Conservation (phyloP, 2,888 invertebrate species). For the Prionchulus punctatus region DNA sequence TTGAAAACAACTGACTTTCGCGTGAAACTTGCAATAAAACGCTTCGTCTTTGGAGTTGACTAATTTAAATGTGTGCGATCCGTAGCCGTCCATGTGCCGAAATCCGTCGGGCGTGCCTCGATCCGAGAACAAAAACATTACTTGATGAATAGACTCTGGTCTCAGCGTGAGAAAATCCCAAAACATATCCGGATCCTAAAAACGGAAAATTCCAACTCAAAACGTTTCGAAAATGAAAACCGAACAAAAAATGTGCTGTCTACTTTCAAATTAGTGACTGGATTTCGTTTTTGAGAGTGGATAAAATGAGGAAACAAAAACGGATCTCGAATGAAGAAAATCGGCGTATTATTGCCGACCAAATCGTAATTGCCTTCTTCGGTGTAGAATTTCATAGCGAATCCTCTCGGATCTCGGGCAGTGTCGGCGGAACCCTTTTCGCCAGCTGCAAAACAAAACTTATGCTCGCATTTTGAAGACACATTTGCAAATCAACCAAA, state of each 20-base stretch:
- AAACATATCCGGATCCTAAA: constrained; percentile 23
- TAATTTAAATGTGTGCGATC: constrained; percentile 29
- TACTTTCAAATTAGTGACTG: constrained; percentile 56
- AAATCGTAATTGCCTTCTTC: constrained; percentile 43
- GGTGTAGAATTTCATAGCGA: constrained; percentile 41
- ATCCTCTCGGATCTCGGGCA: constrained; percentile 40
- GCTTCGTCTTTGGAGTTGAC: constrained; percentile 23
- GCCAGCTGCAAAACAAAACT: constrained; percentile 33
- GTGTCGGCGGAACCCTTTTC: constrained; percentile 41
- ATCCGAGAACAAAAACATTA: constrained; percentile 13
- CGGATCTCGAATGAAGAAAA: constrained; percentile 42
- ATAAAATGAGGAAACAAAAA: constrained; percentile 73
- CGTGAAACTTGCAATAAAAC: constrained; percentile 29
- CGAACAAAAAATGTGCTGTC: no score
- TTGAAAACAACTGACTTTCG: constrained; percentile 19
- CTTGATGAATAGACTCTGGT: constrained; percentile 26
- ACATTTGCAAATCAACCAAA: no score
- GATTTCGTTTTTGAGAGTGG: constrained; percentile 90
- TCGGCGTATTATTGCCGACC: constrained; percentile 42
- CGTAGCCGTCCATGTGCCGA: constrained; percentile 28
- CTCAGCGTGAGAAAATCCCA: constrained; percentile 26
- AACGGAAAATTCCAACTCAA: no score
- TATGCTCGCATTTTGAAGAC: no score
- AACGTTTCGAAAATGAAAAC: no score
- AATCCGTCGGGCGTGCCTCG: constrained; percentile 16